Conservation (phyloP, 2,888 invertebrate genomes). For the Tipula lateralis region DNA sequence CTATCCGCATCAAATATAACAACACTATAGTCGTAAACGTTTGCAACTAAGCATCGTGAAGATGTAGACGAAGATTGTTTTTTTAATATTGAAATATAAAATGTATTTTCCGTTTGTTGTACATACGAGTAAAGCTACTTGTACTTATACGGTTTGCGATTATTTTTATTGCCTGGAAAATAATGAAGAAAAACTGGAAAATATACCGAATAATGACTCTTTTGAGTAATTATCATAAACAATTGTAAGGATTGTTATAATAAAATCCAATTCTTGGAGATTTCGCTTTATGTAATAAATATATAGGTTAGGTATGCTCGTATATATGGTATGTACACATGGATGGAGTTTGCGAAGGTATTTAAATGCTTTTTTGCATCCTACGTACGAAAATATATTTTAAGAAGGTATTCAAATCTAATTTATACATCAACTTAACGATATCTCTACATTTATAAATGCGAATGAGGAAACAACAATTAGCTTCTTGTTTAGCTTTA, state of each 20-base stretch:
- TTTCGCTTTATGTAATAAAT: not conserved
- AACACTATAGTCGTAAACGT: not conserved
- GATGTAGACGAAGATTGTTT: not conserved
- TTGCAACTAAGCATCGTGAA: not conserved
- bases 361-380: no score
- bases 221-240: not conserved
- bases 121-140: not conserved
- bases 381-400: no score
- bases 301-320: no score
- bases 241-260: not conserved
- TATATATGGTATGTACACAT: no score
- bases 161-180: not conserved
- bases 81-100: slow-evolving; percentile 6
- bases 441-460: no score
- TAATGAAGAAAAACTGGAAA: not conserved
- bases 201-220: not conserved
- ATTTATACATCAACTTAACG: no score
- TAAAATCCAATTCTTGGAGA: not conserved
- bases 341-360: no score
- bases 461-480: no score
- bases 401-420: no score
- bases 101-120: not conserved
- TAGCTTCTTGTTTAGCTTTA: no score
- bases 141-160: not conserved
- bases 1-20: not conserved